Evolutionary conservation across 2,888 invertebrate genomes (phyloP).

Genomic region (Drosophila bunnanda): DNA sequence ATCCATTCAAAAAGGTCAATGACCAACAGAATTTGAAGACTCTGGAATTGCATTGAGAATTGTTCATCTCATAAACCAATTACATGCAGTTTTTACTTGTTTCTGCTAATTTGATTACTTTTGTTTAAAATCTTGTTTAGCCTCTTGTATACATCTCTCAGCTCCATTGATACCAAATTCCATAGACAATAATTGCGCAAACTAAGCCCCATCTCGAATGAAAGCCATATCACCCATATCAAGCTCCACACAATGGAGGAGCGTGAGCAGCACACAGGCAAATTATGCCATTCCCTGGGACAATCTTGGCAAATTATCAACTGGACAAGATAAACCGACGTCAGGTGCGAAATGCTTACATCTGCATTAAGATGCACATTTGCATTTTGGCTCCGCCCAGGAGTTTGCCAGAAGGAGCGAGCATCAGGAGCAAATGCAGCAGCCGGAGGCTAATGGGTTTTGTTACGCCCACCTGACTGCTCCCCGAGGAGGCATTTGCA

Average conservation of each 20-base stretch:
- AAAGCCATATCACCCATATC: constrained; percentile 12
- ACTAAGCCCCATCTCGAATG: constrained; percentile 15
- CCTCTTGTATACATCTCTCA: constrained; percentile 4
- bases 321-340: constrained; percentile 51
- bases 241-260: background rate
- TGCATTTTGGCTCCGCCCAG: constrained; percentile 34
- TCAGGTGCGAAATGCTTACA: constrained; percentile 74
- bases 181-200: constrained; percentile 17
- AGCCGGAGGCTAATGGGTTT: constrained; percentile 48
- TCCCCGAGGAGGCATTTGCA: constrained; percentile 52
- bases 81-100: constrained; percentile 6
- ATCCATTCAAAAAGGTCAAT: background rate
- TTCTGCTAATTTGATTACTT: constrained; percentile 32
- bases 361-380: constrained; percentile 58
- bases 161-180: constrained; percentile 7
- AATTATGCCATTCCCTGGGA: constrained; percentile 41
- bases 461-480: constrained; percentile 8
- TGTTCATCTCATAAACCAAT: constrained; percentile 22
- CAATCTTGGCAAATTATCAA: constrained; percentile 61
- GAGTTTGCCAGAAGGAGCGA: constrained; percentile 38
- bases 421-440: constrained; percentile 15
- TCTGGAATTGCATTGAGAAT: background rate
- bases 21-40: background rate
- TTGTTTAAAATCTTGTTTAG: constrained; percentile 20
- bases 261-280: constrained; percentile 4